Base-by-base conservation (phyloP, 2,797 vertebrate species). In the Lemur catta region DNA sequence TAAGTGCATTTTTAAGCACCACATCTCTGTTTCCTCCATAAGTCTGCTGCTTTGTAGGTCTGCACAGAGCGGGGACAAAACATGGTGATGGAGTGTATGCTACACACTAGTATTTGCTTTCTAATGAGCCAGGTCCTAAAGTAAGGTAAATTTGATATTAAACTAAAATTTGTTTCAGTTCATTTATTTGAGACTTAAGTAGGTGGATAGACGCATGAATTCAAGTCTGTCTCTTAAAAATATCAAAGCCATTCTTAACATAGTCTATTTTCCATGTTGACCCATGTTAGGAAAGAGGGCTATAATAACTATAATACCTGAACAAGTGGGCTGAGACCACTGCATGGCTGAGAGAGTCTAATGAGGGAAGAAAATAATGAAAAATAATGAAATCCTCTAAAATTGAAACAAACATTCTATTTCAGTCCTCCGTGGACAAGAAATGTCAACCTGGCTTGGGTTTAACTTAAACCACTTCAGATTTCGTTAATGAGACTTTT, bases 401-500 rank as follows among this genome's bases (percentile, higher is more conserved):
- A 93, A 92, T 0, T 8, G 28, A 90, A 81, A 65, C 24, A 75
- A 65, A 48, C 35, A 61, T 85, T 95, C 33, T 26, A 69, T 35
- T 85, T 85, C 18, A 71, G 38, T 84, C 81, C 74, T 95, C 33
- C 4, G 33, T 7, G 33, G 38, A 59, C 26, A 80, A 89, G 71
- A 78, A 89, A 79, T 13, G 6, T 59, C 30, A 92, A 2, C 74
- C 46, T 57, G 24, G 55, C n/a, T 85, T 95, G 52, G 61, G 15
- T 94, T 95, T 93, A 88, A 88, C 69, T 90, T 95, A 84, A 87
- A 46, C 22, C 33, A 80, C n/a, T 94, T 93, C 28, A 63, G 17
- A 69, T 95, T 94, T 92, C 82, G 52, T 61, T 86, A 76, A 80
- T 61, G 48, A 95, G 69, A 85, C 43, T 46, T 41, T n/a, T 28